A percentile compares a stretch with the other conserved stretches of the same genome.
phyloP scores from a whole-genome alignment of 2,888 invertebrate species.

The Lingula anatina region DNA sequence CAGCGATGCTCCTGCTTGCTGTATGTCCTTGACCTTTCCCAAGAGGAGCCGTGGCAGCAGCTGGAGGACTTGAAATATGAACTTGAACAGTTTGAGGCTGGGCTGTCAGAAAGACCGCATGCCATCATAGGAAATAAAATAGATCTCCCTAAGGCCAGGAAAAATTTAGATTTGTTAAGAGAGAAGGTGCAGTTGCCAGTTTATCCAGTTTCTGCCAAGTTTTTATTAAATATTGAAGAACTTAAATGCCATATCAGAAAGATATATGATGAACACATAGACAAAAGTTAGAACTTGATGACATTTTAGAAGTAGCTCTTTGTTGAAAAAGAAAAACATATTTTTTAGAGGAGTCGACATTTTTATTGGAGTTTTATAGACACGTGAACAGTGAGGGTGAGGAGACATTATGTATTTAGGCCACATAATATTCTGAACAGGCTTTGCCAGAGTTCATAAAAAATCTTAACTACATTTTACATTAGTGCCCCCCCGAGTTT shows the following conservation, averaged over 20 bases:
- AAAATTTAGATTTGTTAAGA: constrained; percentile 22
- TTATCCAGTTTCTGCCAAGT: constrained; percentile 35
- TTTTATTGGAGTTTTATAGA: constrained; percentile 62
- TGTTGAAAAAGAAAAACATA: too few relatives aligned
- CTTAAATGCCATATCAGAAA: constrained; percentile 60
- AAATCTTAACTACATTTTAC: too few relatives aligned
- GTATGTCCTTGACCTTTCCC: constrained; percentile 72
- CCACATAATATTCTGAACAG: constrained; percentile 84
- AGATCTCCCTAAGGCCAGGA: constrained; percentile 63
- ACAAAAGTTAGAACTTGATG: too few relatives aligned
- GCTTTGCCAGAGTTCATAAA: constrained; percentile 63
- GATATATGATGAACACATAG: constrained; percentile 61
- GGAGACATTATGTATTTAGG: constrained; percentile 64
- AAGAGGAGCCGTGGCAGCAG: constrained; percentile 63
- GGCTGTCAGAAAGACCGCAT: constrained; percentile 63
- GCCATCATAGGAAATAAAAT: constrained; percentile 85
- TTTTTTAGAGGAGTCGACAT: constrained; percentile 91
- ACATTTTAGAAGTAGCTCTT: too few relatives aligned
- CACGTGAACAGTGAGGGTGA: constrained; percentile 66
- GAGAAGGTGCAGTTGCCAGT: constrained; percentile 24
- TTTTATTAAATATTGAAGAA: constrained; percentile 23
- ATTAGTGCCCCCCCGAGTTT: too few relatives aligned
- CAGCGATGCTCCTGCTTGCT: constrained; percentile 82
- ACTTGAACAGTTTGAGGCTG: constrained; percentile 66
- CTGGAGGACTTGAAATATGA: constrained; percentile 64